phyloP scores from a whole-genome alignment of 2,113 vertebrate genomes.

The Bubo blakistoni region DNA sequence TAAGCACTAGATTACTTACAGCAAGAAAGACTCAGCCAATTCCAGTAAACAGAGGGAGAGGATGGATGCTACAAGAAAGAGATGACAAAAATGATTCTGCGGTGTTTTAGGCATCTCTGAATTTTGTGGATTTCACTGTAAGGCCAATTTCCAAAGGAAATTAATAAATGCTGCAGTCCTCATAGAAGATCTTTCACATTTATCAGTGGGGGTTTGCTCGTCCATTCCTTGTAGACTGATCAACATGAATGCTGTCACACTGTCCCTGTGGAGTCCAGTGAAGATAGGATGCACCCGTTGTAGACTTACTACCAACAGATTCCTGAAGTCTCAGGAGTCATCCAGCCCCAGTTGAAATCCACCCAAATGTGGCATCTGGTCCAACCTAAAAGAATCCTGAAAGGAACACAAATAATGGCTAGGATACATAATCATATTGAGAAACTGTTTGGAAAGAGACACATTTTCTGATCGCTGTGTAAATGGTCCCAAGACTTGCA shows the following conservation, averaged over 20 bases:
- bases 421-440: not conserved
- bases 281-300: not conserved
- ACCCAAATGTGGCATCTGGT: not conserved
- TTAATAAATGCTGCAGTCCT: not conserved
- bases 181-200: not conserved
- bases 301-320: not conserved
- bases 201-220: not conserved
- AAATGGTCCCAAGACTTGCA: constrained; percentile 9
- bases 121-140: not conserved
- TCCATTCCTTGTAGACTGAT: not conserved
- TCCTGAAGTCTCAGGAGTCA: not conserved
- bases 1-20: not conserved
- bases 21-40: not conserved
- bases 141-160: not conserved
- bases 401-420: not conserved
- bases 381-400: not conserved
- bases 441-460: constrained; percentile 28
- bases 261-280: not conserved
- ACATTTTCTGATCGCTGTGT: not conserved
- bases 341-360: not conserved
- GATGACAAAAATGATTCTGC: not conserved
- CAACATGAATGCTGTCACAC: not conserved
- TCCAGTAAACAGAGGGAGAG: not conserved
- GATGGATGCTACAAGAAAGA: not conserved
- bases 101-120: not conserved